Evolutionary conservation across 2,113 vertebrate genomes (phyloP).

Genomic region (Microtus richardsoni): DNA sequence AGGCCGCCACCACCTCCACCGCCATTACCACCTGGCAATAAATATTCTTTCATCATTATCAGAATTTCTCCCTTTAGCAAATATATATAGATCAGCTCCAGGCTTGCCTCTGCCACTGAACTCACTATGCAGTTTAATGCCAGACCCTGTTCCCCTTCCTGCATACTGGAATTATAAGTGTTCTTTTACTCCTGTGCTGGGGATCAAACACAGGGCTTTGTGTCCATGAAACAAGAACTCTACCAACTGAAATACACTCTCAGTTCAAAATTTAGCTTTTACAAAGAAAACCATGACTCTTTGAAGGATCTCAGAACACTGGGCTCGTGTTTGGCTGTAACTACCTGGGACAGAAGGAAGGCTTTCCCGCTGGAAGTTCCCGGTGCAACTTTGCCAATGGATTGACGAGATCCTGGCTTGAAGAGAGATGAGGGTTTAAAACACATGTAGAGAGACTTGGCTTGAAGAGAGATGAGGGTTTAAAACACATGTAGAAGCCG

Average conservation of each 20-base stretch:
- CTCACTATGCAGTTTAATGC: too few relatives aligned
- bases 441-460: neutral
- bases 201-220: neutral
- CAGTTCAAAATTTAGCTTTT: constrained; percentile 2
- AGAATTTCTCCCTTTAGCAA: neutral
- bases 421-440: neutral
- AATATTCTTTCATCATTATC: neutral
- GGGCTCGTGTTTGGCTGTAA: neutral
- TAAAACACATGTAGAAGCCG: neutral
- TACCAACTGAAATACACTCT: neutral
- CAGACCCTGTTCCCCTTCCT: neutral
- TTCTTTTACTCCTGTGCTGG: neutral
- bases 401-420: neutral
- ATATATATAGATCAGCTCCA: neutral
- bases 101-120: neutral
- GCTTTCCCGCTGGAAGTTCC: neutral
- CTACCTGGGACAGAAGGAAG: neutral
- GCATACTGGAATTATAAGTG: neutral
- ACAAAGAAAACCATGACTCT: neutral
- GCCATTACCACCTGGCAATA: neutral
- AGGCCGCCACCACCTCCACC: too few relatives aligned
- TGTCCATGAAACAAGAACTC: neutral
- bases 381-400: neutral
- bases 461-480: neutral
- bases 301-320: neutral